Base-by-base conservation (phyloP, 2,888 invertebrate genomes). In the Drosophila tripunctata region DNA sequence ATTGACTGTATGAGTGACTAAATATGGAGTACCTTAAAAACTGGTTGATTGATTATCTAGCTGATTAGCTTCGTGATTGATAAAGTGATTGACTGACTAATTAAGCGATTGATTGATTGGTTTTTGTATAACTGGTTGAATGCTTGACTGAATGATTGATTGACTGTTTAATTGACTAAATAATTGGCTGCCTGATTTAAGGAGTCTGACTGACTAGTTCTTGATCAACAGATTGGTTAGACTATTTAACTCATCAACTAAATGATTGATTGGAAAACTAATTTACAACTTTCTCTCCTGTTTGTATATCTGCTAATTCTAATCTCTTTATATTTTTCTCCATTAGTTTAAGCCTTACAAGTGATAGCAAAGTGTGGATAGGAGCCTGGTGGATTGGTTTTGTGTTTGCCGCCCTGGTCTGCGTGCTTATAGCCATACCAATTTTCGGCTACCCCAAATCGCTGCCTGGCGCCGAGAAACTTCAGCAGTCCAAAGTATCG, bases 351-450 rank as follows among this genome's bases (percentile, higher is more conserved):
- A 94, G 94, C 3, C 91, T 95, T 63, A 95, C 94, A 5, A 93
- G 95, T 0, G 92, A 93, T 57, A 95, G 94, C 84, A 95, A 95
- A 21, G 93, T 94, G 7, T 96, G 96, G 96, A 94, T 96, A 51
- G 96, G 96, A 17, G 96, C 96, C 19, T 96, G 96, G 96, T 96
- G 96, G 96, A 92, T 96, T 47, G 96, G 96, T 1, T 96, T 96
- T 89, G 92, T 96, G 24, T 92, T 94, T 7, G 94, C 95, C 0
- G 94, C 94, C 0, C 43, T 94, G 2, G 91, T 95, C 24, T 95
- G 95, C 68, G 91, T 95, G 38, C 88, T 95, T 0, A 93, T 96
- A 1, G 94, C 96, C 0, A 91, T 96, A 71, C 96, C 96, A 0
- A 92, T 96, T 35, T 91, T 95, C 69, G 95, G 94, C 0, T 95